Conservation (phyloP, 1,140 invertebrate genomes). For the Hypsibius dujardini region DNA sequence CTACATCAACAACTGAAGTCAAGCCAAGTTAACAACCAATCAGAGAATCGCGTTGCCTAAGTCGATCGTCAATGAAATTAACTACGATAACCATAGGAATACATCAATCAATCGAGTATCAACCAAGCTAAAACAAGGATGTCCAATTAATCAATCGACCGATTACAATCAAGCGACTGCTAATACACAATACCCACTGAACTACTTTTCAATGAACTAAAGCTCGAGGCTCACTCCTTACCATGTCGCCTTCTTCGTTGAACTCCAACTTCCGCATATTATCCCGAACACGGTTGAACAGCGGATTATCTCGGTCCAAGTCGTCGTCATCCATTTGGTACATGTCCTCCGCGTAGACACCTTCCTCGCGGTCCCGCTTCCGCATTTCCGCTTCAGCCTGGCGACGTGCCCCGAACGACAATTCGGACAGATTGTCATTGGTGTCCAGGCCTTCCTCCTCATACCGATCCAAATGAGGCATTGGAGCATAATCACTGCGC, state of each 20-base stretch:
- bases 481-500: slow-evolving; percentile 80
- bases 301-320: slow-evolving; percentile 25
- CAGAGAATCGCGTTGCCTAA: too few species aligned
- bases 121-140: too few species aligned
- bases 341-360: slow-evolving; percentile 34
- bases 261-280: slow-evolving; percentile 16
- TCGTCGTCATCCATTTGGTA: slow-evolving; percentile 14
- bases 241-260: background rate
- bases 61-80: too few species aligned
- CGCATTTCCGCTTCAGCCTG: slow-evolving; percentile 74
- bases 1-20: too few species aligned
- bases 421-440: slow-evolving; percentile 58
- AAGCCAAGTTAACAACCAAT: too few species aligned
- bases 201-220: too few species aligned
- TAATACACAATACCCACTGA: too few species aligned
- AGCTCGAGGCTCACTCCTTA: too few species aligned
- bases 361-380: slow-evolving; percentile 63
- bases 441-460: slow-evolving; percentile 71
- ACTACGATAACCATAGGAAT: too few species aligned
- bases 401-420: slow-evolving; percentile 63
- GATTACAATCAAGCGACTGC: too few species aligned
- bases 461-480: slow-evolving; percentile 83
- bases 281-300: slow-evolving; percentile 33
- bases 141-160: too few species aligned
- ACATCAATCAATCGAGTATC: too few species aligned